A percentile compares a stretch with the other conserved stretches of the same genome.
These are phyloP conservation scores for Apogon talboti DNA, from an alignment of 2,797 vertebrate species.

Conservation along the genomic window DNA sequence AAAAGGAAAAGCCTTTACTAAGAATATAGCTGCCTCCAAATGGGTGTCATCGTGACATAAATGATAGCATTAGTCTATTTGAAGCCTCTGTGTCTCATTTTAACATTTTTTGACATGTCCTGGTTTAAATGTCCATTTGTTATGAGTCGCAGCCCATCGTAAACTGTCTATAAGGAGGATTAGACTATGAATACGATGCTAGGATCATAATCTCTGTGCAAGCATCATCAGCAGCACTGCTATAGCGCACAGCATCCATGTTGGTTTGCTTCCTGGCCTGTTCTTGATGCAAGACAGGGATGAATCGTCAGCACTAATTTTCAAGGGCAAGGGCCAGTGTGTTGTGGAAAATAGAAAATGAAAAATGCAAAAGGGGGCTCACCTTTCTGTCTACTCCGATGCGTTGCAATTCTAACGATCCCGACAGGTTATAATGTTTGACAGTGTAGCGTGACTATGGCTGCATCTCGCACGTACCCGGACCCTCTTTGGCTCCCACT, in stretches of 20 bases:
- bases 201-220: conserved; percentile 70
- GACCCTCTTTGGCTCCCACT: conserved; percentile 55
- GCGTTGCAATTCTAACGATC: conserved; percentile 54
- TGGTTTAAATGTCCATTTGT: conserved; percentile 6
- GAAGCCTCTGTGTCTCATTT: conserved; percentile 26
- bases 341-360: neutral
- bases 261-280: conserved; percentile 81
- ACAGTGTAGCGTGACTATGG: conserved; percentile 73
- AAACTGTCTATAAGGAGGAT: conserved; percentile 48
- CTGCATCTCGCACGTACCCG: conserved; percentile 78
- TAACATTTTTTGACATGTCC: conserved; percentile 12
- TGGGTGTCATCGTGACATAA: conserved; percentile 58
- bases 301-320: conserved; percentile 61
- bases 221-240: conserved; percentile 62
- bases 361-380: conserved; percentile 44
- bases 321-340: conserved; percentile 51
- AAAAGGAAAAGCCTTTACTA: neutral
- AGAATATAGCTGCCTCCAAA: conserved; percentile 32
- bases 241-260: conserved; percentile 85
- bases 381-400: conserved; percentile 74
- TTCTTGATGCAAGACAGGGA: conserved; percentile 62
- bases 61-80: conserved; percentile 29
- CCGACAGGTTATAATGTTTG: conserved; percentile 50
- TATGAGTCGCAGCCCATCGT: conserved; percentile 16
- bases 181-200: conserved; percentile 52